These are phyloP conservation scores for Eurystomus glaucurus DNA, from an alignment of 2,797 vertebrate species.

Conservation along the genomic window DNA sequence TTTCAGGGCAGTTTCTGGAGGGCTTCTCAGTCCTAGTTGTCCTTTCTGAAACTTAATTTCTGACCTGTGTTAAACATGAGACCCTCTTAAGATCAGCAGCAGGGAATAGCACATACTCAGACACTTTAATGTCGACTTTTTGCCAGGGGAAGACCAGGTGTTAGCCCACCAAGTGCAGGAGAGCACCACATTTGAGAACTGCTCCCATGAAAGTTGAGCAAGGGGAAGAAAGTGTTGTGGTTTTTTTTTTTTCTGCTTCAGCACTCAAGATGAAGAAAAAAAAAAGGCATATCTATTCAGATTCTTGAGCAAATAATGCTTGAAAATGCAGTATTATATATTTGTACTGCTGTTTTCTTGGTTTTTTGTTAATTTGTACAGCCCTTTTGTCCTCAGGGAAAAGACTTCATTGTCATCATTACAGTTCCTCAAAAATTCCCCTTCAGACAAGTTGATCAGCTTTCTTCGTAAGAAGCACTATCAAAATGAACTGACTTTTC, in stretches of 20 bases:
- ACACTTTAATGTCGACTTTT: not conserved
- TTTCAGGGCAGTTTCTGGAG: not conserved
- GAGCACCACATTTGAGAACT: not conserved
- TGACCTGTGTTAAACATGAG: not conserved
- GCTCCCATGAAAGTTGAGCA: not conserved
- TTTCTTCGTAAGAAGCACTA: not conserved
- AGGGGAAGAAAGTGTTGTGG: not conserved
- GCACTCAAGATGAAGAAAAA: not conserved
- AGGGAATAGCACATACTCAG: not conserved
- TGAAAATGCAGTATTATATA: not conserved
- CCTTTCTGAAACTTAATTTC: not conserved
- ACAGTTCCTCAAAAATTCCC: not conserved
- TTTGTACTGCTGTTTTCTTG: not conserved
- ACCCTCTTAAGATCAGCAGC: not conserved
- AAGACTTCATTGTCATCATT: not conserved
- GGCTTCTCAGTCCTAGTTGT: not conserved
- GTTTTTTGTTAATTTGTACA: not conserved
- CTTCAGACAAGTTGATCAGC: not conserved
- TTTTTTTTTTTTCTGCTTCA: not conserved
- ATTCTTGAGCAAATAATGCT: not conserved
- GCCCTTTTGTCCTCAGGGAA: not conserved
- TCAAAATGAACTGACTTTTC: slow-evolving; percentile 12
- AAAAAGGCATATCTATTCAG: not conserved
- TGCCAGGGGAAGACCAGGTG: not conserved
- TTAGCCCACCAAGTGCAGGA: not conserved